Base-by-base conservation (phyloP, 2,888 invertebrate genomes). In the Trichacis sp. region DNA sequence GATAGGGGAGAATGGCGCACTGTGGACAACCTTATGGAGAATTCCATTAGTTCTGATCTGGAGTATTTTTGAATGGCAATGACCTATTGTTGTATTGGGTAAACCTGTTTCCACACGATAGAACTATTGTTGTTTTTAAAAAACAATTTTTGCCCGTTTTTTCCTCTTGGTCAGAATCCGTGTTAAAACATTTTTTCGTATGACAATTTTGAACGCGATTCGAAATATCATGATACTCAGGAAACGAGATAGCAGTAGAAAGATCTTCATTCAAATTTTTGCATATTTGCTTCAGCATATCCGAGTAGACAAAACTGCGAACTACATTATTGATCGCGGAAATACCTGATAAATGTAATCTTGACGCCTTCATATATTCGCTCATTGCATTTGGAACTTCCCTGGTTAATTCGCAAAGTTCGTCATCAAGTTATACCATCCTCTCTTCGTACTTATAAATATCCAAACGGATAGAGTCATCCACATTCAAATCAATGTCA, bases 401-500 rank as follows among this genome's bases (percentile, higher is more conserved):
- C 6, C 73, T 75, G 1, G 72, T 76, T 11, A 74, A 68, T 45
- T 76, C 61, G 57, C 79, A 80, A 18, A 71, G 66, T 17, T 63
- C 60, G 19, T 58, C 60, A 54, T 74, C 78, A 4, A 83, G 52
- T 42, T 80, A 60, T 0, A 80, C 69, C 64, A 78, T 71, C 69
- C 72, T 73, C 15, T 63, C 43, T 53, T 82, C 79, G 38, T 86
- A 90, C 85, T 88, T 88, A 70, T 92, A 91, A 65, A 90, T 88
- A 70, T 91, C 87, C 40, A 94, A 85, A 83, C 92, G 94, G 24
- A 88, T 86, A 1, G 93, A 93, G 79, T 92, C 88, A 45, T 89
- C 88, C 20, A 93, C 93, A 70, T 91, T 90, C 79, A 91, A 90
- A 68, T 93, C 89, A 1, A 94, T 88, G 73, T 94, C 92, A 48